These are phyloP conservation scores for Sialis fuliginosa DNA, from an alignment of 2,888 invertebrate species.

Conservation along the genomic window DNA sequence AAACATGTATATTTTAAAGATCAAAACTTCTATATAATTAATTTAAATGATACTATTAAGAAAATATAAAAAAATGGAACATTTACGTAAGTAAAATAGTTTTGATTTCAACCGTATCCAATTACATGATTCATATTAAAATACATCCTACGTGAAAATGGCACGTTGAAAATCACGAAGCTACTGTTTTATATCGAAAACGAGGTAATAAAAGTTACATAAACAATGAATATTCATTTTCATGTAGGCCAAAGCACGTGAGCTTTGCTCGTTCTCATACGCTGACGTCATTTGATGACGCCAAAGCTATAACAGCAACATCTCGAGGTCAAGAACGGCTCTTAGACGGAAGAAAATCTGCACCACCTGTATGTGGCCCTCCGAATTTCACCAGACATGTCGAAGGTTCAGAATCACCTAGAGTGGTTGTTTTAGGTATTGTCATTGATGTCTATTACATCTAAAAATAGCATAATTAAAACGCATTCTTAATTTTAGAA, in stretches of 20 bases:
- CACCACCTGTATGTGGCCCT: constrained; percentile 18
- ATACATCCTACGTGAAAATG: no score
- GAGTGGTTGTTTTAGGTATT: constrained; percentile 36
- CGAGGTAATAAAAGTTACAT: no score
- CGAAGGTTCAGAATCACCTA: constrained; percentile 29
- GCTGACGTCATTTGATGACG: constrained; percentile 66
- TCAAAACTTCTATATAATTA: no score
- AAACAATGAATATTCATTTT: constrained; percentile 1
- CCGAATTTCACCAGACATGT: constrained; percentile 23
- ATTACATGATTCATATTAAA: no score
- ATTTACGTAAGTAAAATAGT: no score
- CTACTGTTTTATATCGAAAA: no score
- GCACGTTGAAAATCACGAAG: no score
- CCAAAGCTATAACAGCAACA: constrained; percentile 21
- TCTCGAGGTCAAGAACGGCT: constrained; percentile 50
- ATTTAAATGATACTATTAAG: no score
- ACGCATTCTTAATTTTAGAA: constrained; percentile 33
- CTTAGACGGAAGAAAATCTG: constrained; percentile 52
- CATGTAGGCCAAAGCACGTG: constrained; percentile 66
- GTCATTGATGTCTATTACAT: not conserved
- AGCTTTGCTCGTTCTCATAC: constrained; percentile 82
- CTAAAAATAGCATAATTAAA: not conserved
- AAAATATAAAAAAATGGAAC: no score
- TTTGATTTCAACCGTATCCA: no score
- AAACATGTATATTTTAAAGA: no score